Percentiles rank a stretch among this genome's conserved stretches.
These are phyloP conservation scores for Phenganax stokvisi DNA, from an alignment of 92 coral and sea anemone species.

Conservation along the genomic window DNA sequence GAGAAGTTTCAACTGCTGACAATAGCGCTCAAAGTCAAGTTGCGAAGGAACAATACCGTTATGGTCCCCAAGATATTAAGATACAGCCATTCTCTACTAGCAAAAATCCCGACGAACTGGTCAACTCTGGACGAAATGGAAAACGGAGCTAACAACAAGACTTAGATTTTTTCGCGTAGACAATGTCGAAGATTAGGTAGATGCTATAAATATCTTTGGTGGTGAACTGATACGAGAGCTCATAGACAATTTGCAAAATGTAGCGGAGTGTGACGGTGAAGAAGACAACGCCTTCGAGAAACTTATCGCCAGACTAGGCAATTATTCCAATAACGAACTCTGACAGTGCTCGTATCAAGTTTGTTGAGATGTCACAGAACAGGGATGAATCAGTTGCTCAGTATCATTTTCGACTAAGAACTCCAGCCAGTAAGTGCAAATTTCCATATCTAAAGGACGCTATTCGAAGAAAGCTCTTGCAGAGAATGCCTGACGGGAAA, in stretches of 20 bases:
- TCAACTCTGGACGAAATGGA: constrained; percentile 33
- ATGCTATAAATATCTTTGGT: constrained; percentile 40
- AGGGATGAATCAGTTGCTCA: constrained; percentile 43
- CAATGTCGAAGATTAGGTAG: constrained; percentile 31
- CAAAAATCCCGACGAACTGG: constrained; percentile 43
- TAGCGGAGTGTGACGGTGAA: neutral
- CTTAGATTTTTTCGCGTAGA: constrained; percentile 27
- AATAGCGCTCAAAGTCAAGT: neutral
- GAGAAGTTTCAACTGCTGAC: neutral
- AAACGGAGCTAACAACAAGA: constrained; percentile 26
- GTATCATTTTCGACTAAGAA: constrained; percentile 32
- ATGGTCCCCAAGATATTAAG: constrained; percentile 42
- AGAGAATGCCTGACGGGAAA: constrained; percentile 26
- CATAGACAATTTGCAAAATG: constrained; percentile 27
- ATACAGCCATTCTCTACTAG: constrained; percentile 38
- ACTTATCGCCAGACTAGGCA: constrained; percentile 37
- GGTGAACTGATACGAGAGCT: constrained; percentile 40
- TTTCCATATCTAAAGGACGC: constrained; percentile 19
- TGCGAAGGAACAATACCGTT: constrained; percentile 4
- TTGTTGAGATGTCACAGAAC: constrained; percentile 27
- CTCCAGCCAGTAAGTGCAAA: constrained; percentile 29
- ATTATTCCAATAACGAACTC: constrained; percentile 39
- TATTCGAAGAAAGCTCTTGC: constrained; percentile 35
- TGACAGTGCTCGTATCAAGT: constrained; percentile 36
- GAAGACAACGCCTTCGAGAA: constrained; percentile 15